Evolutionary conservation across 2,888 invertebrate species (phyloP).

Genomic region (Conus canariensis): DNA sequence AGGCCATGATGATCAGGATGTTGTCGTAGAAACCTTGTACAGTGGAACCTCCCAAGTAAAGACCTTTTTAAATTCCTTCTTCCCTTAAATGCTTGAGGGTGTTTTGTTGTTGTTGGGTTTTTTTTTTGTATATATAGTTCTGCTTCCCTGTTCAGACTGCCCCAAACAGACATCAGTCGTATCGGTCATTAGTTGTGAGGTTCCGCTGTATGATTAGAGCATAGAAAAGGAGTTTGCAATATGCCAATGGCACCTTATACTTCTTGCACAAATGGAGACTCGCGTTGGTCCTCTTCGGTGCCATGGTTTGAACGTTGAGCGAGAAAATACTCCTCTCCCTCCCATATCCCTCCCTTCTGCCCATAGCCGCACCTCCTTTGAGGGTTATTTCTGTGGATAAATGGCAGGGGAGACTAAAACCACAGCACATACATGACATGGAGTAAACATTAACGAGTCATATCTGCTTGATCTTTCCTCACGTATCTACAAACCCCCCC

Average conservation of each 20-base stretch:
- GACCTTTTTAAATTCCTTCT: too few relatives aligned
- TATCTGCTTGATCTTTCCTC: not conserved
- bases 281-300: slow-evolving; percentile 5
- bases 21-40: not conserved
- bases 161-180: too few relatives aligned
- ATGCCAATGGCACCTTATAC: too few relatives aligned
- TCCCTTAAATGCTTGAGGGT: too few relatives aligned
- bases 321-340: not conserved
- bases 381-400: not conserved
- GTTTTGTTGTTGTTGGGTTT: too few relatives aligned
- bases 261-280: not conserved
- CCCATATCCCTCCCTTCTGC: not conserved
- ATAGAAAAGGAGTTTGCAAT: too few relatives aligned
- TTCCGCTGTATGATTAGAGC: too few relatives aligned
- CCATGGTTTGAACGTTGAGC: not conserved
- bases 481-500: not conserved
- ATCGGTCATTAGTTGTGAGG: too few relatives aligned
- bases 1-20: not conserved
- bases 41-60: too few relatives aligned
- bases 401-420: not conserved
- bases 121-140: too few relatives aligned
- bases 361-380: not conserved
- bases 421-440: slow-evolving; percentile 14
- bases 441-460: not conserved
- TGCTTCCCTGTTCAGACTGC: too few relatives aligned